Base-by-base conservation (phyloP, 2,113 vertebrate species). In the Montifringilla adamsi region DNA sequence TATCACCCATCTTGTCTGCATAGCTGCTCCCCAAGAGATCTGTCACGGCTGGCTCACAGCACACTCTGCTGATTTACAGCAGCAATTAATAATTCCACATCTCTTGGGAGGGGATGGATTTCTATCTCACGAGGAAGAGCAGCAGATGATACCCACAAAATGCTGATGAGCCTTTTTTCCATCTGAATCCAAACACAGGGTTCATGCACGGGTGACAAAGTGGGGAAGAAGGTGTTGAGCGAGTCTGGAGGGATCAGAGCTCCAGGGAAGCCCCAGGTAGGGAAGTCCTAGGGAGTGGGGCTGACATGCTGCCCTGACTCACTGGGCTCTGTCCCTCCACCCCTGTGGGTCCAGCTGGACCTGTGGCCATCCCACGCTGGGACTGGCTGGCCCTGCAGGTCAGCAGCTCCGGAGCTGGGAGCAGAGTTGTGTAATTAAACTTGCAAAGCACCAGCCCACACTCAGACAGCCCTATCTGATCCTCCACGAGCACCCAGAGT, bases 41-140 rank as follows among this genome's bases (percentile, higher is more conserved):
- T 84, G 78, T 87, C 80, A 94, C 2, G 28, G 69, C 58, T 91
- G 93, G 69, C 90, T 97, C 88, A 87, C 39, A 93, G 87, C 91
- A 93, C 81, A 90, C 83, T 88, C 92, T 95, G 88, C 92, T 96
- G 84, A 95, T 95, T 96, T 96, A 86, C 86, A 76, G 60, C 82
- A 89, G 50, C 77, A 94, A 95, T 93, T 90, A 80, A 72, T 74
- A 84, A 82, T 66, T 64, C 52, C 74, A 69, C 66, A 77, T 90
- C 92, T 95, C 35, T 21, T 81, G 78, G 94, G 89, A 96, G 79
- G 43, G 39, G 81, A 86, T 72, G 86, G 49, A 69, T 93, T 88
- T 81, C 67, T 78, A 33, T 90, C 88, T 92, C 73, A 74, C 20
- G 50, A 75, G 80, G 59, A 64, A 35, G 73, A 89, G 58, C 76